A percentile compares a stretch with the other conserved stretches of the same genome.
phyloP scores from a whole-genome alignment of 2,797 vertebrate genomes.

The Erpetoichthys calabaricus region DNA sequence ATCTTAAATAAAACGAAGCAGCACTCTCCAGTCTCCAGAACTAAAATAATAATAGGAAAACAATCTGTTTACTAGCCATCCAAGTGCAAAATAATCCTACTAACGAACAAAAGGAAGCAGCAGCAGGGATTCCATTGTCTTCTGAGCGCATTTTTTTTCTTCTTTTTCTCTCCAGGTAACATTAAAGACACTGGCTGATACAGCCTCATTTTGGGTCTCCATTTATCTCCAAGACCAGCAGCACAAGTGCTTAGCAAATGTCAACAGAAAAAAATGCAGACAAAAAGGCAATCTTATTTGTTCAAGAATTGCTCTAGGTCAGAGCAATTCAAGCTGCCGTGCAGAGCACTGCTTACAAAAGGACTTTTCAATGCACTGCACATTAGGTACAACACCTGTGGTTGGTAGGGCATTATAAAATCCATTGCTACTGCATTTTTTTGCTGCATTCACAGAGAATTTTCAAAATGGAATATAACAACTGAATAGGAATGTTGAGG shows the following conservation, averaged over 20 bases:
- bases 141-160: constrained; percentile 1
- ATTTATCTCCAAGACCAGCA: constrained; percentile 59
- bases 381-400: constrained; percentile 21
- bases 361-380: constrained; percentile 15
- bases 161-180: constrained; percentile 40
- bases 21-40: no score
- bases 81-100: no score
- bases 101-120: no score
- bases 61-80: no score
- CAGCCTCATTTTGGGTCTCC: constrained; percentile 51
- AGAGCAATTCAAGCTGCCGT: constrained; percentile 42
- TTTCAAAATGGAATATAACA: constrained; percentile 22
- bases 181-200: constrained; percentile 49
- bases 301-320: constrained; percentile 64
- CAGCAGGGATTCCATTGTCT: constrained; percentile 31
- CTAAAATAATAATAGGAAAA: no score
- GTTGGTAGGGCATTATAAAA: constrained; percentile 26
- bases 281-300: constrained; percentile 67
- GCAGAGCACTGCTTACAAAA: constrained; percentile 16
- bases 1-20: no score
- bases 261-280: constrained; percentile 66
- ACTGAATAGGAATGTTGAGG: constrained; percentile 21
- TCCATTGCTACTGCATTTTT: constrained; percentile 12
- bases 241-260: constrained; percentile 60
- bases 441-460: constrained; percentile 13